These are phyloP conservation scores for Lamellibrachia luymesi DNA, from an alignment of 1,140 invertebrate genomes.

Conservation along the genomic window DNA sequence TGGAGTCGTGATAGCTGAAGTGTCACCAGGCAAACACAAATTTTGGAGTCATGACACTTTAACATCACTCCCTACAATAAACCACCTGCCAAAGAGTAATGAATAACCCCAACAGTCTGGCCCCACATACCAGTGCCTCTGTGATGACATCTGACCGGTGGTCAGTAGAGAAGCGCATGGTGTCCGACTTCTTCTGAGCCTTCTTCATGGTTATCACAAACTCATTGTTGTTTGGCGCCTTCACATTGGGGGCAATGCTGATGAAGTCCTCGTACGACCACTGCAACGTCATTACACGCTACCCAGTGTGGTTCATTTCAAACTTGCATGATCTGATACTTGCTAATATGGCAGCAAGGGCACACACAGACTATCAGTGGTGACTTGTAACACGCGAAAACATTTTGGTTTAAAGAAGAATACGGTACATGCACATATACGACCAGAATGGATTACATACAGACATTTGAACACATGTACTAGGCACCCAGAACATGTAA, in stretches of 20 bases:
- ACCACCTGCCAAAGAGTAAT: no score
- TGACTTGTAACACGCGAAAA: no score
- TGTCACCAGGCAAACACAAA: no score
- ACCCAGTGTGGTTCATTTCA: neutral
- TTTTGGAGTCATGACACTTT: no score
- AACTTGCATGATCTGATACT: no score
- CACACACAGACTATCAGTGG: no score
- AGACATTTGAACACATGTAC: neutral
- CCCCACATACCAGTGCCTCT: slow-evolving; percentile 77
- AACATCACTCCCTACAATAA: no score
- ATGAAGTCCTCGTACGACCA: slow-evolving; percentile 63
- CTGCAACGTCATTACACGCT: slow-evolving; percentile 44
- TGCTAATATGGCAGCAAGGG: no score
- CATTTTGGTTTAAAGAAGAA: neutral
- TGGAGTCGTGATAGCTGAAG: no score
- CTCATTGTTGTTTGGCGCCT: slow-evolving; percentile 59
- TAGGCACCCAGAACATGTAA: no score
- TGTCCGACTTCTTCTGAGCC: slow-evolving; percentile 80
- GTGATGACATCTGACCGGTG: slow-evolving; percentile 88
- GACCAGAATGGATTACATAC: neutral
- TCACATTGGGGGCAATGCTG: slow-evolving; percentile 57
- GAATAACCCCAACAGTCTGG: slow-evolving; percentile 23
- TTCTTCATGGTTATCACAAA: slow-evolving; percentile 87
- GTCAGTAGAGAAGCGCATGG: slow-evolving; percentile 97
- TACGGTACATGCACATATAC: neutral